Evolutionary conservation across 2,888 invertebrate genomes (phyloP).

Genomic region (Conops quadrifasciatus): DNA sequence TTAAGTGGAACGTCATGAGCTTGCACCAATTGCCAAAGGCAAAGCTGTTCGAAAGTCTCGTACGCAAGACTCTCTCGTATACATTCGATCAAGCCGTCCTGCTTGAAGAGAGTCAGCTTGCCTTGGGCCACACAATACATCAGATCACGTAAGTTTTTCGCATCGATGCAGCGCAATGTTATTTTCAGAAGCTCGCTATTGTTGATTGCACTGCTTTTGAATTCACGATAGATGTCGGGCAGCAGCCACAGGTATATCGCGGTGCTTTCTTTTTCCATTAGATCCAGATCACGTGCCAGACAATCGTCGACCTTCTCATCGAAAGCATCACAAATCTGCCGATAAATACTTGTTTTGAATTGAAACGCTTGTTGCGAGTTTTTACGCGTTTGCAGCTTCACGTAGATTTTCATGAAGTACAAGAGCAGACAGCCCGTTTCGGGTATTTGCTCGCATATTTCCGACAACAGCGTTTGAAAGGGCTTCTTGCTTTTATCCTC

Average conservation of each 20-base stretch:
- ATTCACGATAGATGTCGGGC: constrained; percentile 91
- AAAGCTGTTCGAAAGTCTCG: constrained; percentile 98
- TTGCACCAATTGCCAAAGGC: constrained; percentile 94
- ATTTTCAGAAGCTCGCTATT: constrained; percentile 88
- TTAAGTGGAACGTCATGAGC: constrained; percentile 96
- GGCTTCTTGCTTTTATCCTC: constrained; percentile 82
- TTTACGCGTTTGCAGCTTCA: constrained; percentile 68
- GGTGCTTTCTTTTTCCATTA: constrained; percentile 89
- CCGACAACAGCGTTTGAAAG: constrained; percentile 80
- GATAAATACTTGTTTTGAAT: constrained; percentile 87
- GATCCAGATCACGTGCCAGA: constrained; percentile 78
- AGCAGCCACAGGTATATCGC: constrained; percentile 90
- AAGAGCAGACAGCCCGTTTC: constrained; percentile 85
- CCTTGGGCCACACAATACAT: constrained; percentile 92
- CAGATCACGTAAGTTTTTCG: constrained; percentile 87
- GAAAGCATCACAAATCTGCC: constrained; percentile 83
- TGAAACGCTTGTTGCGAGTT: constrained; percentile 69
- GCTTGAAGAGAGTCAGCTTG: constrained; percentile 81
- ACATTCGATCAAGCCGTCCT: constrained; percentile 77
- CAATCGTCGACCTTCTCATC: constrained; percentile 68
- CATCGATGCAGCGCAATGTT: constrained; percentile 90
- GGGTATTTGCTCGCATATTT: constrained; percentile 77
- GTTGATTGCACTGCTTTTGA: constrained; percentile 85
- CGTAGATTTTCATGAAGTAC: constrained; percentile 88
- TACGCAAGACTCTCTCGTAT: constrained; percentile 87